Base-by-base conservation (phyloP, 2,888 invertebrate species). In the Drosophila heteroneura region DNA sequence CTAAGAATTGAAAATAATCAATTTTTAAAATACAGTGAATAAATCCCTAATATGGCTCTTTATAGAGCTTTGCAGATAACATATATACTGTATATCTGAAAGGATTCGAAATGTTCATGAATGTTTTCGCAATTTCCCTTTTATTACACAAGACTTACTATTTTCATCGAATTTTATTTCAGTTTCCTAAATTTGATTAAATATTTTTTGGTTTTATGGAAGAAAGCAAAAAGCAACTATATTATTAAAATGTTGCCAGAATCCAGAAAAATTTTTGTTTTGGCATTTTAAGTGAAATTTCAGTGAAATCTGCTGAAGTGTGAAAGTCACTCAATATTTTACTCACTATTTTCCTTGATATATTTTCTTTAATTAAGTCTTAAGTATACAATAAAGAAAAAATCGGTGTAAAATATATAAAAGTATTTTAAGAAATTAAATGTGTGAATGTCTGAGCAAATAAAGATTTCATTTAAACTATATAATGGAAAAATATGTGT, bases 371-470 rank as follows among this genome's bases (percentile, higher is more conserved):
- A n/a, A 16, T 58, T 58, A 16, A 16, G 30, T 41, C 16, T 32
- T 41, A 58, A 39, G 22, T 30, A 30, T 44, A 44, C 10, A 32
- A 22, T 44, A 30, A 58, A 22, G 57, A 58, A n/a, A 5, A n/a
- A 10, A 56, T 57, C 44, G 30, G 30, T 58, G 32, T 58, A 32
- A 44, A 58, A 41, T 19, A 58, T 30, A 41, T 44, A 32, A 39
- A 57, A 41, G 41, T 30, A 44, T 58, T 30, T 32, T 44, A 32
- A 32, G 52, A n/a, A 22, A 44, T 32, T 22, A 6, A 44, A 32
- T 30, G 47, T 47, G 47, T 56, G 39, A 44, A 22, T 58, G 58
- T 58, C 58, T 44, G 41, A 41, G 41, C 10, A 41, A 58, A 58
- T 58, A 58, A 58, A 58, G 22, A 44, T 26, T 58, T 10, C 4